These are phyloP conservation scores for Fissipunctia ypsillon DNA, from an alignment of 2,888 invertebrate species.

Conservation along the genomic window DNA sequence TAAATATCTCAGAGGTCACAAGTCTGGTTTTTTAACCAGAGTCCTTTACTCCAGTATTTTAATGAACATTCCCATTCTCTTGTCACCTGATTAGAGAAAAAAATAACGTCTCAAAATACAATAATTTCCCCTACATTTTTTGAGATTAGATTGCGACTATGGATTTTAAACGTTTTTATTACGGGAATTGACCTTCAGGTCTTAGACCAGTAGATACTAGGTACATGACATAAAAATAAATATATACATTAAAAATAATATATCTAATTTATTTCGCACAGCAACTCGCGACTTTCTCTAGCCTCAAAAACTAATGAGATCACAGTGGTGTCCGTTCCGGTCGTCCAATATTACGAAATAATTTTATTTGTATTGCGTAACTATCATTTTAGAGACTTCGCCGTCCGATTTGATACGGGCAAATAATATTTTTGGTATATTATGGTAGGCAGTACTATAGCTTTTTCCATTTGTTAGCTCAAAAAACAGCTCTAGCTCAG, in stretches of 20 bases:
- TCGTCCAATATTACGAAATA: slow-evolving; percentile 49
- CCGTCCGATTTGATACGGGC: slow-evolving; percentile 25
- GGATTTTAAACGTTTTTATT: neutral
- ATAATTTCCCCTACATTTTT: too few relatives aligned
- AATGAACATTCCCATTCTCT: neutral
- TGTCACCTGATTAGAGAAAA: too few relatives aligned
- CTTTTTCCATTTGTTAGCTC: too few relatives aligned
- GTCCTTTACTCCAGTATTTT: accelerated
- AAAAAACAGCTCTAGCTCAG: too few relatives aligned
- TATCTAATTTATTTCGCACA: slow-evolving; percentile 39
- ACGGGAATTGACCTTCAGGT: neutral
- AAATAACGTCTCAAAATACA: too few relatives aligned
- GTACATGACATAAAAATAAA: too few relatives aligned
- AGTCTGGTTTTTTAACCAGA: neutral
- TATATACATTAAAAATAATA: too few relatives aligned
- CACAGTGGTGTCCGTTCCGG: slow-evolving; percentile 46
- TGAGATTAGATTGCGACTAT: neutral
- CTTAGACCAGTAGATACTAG: neutral
- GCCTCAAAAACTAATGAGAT: slow-evolving; percentile 51
- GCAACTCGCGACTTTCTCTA: slow-evolving; percentile 54
- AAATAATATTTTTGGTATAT: slow-evolving; percentile 12
- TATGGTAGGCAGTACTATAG: too few relatives aligned
- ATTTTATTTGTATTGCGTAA: slow-evolving; percentile 53
- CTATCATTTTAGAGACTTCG: slow-evolving; percentile 20
- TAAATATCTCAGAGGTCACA: neutral